phyloP scores from a whole-genome alignment of 2,113 vertebrate species.

The Psilopsiagon aurifrons region DNA sequence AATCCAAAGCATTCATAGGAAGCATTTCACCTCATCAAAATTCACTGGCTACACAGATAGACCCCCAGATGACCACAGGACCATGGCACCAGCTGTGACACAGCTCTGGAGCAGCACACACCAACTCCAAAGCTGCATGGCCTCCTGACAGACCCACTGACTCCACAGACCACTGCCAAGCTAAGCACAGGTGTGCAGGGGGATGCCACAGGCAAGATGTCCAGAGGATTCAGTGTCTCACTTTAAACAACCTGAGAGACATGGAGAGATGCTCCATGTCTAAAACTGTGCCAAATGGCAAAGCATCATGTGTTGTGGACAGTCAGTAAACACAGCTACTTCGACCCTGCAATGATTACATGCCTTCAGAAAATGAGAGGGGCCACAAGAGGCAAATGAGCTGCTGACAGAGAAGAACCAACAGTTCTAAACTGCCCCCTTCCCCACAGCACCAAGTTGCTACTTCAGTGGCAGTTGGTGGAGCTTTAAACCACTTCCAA shows the following conservation, averaged over 20 bases:
- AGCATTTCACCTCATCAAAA: background rate
- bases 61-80: background rate
- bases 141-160: background rate
- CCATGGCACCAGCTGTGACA: background rate
- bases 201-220: background rate
- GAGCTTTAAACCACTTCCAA: slow-evolving; percentile 32
- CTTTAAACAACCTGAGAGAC: background rate
- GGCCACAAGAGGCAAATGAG: background rate
- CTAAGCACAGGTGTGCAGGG: accelerated
- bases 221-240: background rate
- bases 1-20: background rate
- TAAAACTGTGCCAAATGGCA: background rate
- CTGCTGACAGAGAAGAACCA: slow-evolving; percentile 27
- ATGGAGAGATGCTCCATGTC: background rate
- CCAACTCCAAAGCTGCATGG: background rate
- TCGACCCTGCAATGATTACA: accelerated
- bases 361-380: background rate
- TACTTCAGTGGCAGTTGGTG: slow-evolving; percentile 21
- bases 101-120: background rate
- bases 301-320: background rate
- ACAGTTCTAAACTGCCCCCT: background rate
- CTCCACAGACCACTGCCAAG: accelerated
- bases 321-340: background rate
- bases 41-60: background rate
- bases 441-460: background rate